Conservation (phyloP, 2,113 vertebrate species). For the Neogobius melanostomus region DNA sequence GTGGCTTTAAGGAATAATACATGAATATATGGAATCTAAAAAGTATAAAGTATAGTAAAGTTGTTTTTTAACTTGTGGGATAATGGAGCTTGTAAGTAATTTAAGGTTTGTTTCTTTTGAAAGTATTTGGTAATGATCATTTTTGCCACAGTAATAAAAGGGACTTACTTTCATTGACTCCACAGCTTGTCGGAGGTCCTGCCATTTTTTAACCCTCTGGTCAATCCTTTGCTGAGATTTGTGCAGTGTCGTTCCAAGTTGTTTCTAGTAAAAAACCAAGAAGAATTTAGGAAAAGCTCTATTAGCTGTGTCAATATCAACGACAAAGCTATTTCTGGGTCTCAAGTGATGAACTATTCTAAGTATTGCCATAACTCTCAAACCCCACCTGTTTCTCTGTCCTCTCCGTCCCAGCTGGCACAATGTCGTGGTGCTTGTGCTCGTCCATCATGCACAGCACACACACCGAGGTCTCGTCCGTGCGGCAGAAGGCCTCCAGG, state of each 20-base stretch:
- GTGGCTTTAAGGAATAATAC: too few relatives aligned
- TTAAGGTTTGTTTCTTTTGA: too few relatives aligned
- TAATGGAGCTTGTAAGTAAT: too few relatives aligned
- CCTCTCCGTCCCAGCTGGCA: conserved; percentile 76
- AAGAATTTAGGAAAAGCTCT: neutral
- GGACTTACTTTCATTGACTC: conserved; percentile 70
- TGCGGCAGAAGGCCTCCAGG: conserved; percentile 79
- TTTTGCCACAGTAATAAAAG: neutral
- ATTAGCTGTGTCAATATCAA: too few relatives aligned
- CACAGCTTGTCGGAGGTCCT: conserved; percentile 73
- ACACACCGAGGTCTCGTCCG: conserved; percentile 77
- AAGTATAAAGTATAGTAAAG: too few relatives aligned
- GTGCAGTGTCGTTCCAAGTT: conserved; percentile 69
- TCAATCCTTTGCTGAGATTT: conserved; percentile 77
- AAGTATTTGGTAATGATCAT: too few relatives aligned
- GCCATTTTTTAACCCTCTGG: conserved; percentile 76
- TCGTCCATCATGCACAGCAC: conserved; percentile 81
- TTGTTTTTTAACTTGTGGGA: too few relatives aligned
- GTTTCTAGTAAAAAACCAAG: conserved; percentile 59
- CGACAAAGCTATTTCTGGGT: neutral
- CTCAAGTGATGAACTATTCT: neutral
- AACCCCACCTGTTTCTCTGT: conserved; percentile 77
- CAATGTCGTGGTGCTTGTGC: conserved; percentile 78
- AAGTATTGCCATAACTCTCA: too few relatives aligned
- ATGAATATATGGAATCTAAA: too few relatives aligned